A percentile compares a stretch with the other conserved stretches of the same genome.
Evolutionary conservation across 1,140 invertebrate species (phyloP).

Genomic region (Vollenhovia emeryi): DNA sequence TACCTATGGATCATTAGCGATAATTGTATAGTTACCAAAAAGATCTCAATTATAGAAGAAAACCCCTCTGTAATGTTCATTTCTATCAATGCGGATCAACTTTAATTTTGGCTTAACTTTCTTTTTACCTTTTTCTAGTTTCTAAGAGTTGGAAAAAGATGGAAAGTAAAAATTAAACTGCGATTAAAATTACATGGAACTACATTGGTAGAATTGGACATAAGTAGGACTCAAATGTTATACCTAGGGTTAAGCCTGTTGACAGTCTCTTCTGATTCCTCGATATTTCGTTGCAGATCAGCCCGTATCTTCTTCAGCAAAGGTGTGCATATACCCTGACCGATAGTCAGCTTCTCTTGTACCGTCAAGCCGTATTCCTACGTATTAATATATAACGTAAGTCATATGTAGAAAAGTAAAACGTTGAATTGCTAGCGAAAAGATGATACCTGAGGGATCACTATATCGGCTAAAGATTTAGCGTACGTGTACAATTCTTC

Average conservation of each 20-base stretch:
- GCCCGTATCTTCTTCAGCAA: slow-evolving; percentile 98
- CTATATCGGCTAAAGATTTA: slow-evolving; percentile 98
- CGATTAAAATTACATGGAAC: too few relatives aligned
- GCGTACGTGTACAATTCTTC: slow-evolving; percentile 98
- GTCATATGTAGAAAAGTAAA: not conserved
- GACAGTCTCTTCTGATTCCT: slow-evolving; percentile 95
- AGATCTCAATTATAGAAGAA: not conserved
- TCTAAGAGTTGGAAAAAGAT: too few relatives aligned
- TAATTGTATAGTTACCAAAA: slow-evolving; percentile 1
- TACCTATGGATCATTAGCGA: slow-evolving; percentile 87
- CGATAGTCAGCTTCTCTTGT: slow-evolving; percentile 98
- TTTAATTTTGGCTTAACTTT: too few relatives aligned
- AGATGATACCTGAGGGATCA: slow-evolving; percentile 96
- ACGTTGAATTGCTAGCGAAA: not conserved
- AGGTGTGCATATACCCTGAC: slow-evolving; percentile 98
- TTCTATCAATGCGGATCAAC: too few relatives aligned
- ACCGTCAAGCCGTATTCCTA: slow-evolving; percentile 98
- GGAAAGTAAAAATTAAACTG: too few relatives aligned
- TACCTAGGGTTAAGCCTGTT: slow-evolving; percentile 98
- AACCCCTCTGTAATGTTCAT: too few relatives aligned
- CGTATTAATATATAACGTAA: not conserved
- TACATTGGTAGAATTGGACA: too few relatives aligned
- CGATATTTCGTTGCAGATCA: slow-evolving; percentile 97
- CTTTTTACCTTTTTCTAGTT: too few relatives aligned
- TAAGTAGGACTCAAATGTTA: not conserved